phyloP scores from a whole-genome alignment of 2,797 vertebrate genomes.

The Neomorphus geoffroyi region DNA sequence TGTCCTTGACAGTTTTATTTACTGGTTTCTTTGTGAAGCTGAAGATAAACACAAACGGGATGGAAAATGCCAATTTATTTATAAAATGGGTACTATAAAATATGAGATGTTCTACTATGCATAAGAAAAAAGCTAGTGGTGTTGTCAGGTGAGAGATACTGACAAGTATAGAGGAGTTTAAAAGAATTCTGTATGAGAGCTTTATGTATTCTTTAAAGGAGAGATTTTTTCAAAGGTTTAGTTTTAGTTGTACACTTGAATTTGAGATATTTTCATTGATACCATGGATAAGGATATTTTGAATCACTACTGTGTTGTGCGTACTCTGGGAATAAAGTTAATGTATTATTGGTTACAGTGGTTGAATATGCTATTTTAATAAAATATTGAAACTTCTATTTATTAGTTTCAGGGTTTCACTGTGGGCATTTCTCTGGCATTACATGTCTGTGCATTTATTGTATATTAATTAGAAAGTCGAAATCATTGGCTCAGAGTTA shows the following conservation, averaged over 20 bases:
- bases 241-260: slow-evolving; percentile 78
- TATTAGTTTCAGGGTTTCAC: neutral
- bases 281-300: slow-evolving; percentile 76
- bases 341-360: slow-evolving; percentile 81
- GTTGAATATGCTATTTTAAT: slow-evolving; percentile 95
- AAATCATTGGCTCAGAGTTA: neutral
- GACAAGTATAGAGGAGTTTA: slow-evolving; percentile 63
- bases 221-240: slow-evolving; percentile 71
- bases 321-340: slow-evolving; percentile 74
- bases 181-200: slow-evolving; percentile 74
- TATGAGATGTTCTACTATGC: slow-evolving; percentile 76
- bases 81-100: slow-evolving; percentile 80
- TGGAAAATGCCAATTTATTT: slow-evolving; percentile 81
- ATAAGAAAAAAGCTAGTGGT: slow-evolving; percentile 63
- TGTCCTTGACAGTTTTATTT: slow-evolving; percentile 83
- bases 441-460: neutral
- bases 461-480: neutral
- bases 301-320: slow-evolving; percentile 82
- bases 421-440: neutral
- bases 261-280: slow-evolving; percentile 77
- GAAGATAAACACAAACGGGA: slow-evolving; percentile 74
- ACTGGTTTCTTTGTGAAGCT: slow-evolving; percentile 86
- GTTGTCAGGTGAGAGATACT: slow-evolving; percentile 64
- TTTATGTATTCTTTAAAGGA: slow-evolving; percentile 76
- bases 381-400: slow-evolving; percentile 85